These are phyloP conservation scores for Budorcas taxicolor DNA, from an alignment of 2,113 vertebrate species.

Conservation along the genomic window DNA sequence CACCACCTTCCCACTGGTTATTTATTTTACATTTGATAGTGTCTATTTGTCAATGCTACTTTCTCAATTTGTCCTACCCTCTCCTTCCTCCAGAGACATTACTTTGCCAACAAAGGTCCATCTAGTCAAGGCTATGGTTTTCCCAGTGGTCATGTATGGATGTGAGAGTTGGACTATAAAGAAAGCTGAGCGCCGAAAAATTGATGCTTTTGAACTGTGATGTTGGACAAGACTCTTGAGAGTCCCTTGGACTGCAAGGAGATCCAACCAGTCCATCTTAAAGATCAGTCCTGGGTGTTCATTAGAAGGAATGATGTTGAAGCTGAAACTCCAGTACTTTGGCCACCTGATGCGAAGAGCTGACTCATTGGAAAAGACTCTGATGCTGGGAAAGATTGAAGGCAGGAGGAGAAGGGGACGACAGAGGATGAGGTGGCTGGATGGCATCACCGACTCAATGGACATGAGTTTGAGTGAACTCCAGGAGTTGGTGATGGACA, in stretches of 20 bases:
- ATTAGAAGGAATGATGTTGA: background rate
- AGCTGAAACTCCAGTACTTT: background rate
- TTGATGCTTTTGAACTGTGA: background rate
- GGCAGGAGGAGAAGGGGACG: background rate
- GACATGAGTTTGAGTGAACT: background rate
- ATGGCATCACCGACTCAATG: background rate
- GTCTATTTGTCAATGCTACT: background rate
- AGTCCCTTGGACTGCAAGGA: background rate
- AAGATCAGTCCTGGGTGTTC: background rate
- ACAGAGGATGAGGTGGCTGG: background rate
- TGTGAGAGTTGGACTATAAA: background rate
- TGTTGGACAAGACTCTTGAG: background rate
- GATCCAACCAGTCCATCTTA: background rate
- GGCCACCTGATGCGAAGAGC: background rate
- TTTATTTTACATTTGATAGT: background rate
- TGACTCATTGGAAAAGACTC: background rate
- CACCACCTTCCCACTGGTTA: background rate
- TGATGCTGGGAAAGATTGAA: background rate
- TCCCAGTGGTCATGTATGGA: background rate
- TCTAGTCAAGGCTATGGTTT: background rate
- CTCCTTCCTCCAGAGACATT: background rate
- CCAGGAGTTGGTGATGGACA: background rate
- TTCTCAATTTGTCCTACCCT: background rate
- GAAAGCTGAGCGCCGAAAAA: background rate
- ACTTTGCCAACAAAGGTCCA: background rate